Evolutionary conservation across 1,140 invertebrate genomes (phyloP).

Genomic region (Microplitis mediator): DNA sequence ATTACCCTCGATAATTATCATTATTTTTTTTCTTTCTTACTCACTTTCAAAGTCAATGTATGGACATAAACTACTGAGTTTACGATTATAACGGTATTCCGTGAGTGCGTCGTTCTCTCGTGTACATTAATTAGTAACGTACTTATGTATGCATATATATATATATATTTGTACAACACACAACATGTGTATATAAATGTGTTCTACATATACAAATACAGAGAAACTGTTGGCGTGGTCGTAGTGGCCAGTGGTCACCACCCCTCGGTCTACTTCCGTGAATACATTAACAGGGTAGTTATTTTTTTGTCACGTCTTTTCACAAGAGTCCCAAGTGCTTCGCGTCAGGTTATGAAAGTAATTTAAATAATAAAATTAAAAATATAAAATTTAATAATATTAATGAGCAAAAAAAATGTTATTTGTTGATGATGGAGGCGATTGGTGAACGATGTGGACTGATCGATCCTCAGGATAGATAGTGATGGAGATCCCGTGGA

Average conservation of each 20-base stretch:
- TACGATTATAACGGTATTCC: constrained; percentile 11
- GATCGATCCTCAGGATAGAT: too few relatives aligned
- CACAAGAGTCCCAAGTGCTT: too few relatives aligned
- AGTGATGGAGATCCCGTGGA: too few relatives aligned
- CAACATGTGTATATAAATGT: background rate
- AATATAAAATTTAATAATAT: too few relatives aligned
- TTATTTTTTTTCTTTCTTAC: background rate
- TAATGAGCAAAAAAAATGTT: too few relatives aligned
- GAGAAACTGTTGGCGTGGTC: too few relatives aligned
- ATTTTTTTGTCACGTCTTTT: constrained; percentile 44
- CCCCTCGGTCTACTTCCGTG: constrained; percentile 52
- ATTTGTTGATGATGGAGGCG: too few relatives aligned
- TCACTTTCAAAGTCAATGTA: background rate
- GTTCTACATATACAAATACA: too few relatives aligned
- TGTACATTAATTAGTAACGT: constrained; percentile 54
- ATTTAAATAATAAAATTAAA: too few relatives aligned
- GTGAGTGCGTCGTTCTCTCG: background rate
- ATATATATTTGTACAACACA: background rate
- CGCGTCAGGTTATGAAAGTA: too few relatives aligned
- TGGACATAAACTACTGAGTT: background rate
- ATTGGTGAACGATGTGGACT: too few relatives aligned
- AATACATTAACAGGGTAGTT: constrained; percentile 50
- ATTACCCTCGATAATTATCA: constrained; percentile 2
- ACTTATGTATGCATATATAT: constrained; percentile 27
- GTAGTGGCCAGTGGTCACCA: background rate